phyloP scores from a whole-genome alignment of 2,888 invertebrate genomes.

The Drosophila subquinaria region DNA sequence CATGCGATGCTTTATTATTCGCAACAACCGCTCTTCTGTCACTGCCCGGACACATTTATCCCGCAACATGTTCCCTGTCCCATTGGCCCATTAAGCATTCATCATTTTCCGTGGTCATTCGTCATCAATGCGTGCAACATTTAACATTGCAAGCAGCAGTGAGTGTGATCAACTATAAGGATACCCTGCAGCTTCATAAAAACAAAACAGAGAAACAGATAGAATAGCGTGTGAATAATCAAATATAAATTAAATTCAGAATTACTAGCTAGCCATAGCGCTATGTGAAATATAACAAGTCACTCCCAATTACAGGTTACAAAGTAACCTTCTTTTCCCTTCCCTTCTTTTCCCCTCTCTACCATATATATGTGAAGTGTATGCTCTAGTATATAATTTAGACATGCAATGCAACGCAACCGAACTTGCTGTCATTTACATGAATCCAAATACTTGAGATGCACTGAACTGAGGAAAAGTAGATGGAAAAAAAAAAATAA shows the following conservation, averaged over 20 bases:
- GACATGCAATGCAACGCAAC: conserved; percentile 29
- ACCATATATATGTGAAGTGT: not conserved
- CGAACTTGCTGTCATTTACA: conserved; percentile 44
- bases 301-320: not conserved
- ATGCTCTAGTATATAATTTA: conserved; percentile 17
- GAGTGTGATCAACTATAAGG: not conserved
- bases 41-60: conserved; percentile 57
- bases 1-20: conserved; percentile 24
- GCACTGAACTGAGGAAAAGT: conserved; percentile 41
- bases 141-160: conserved; percentile 42
- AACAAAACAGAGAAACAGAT: not conserved
- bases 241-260: not conserved
- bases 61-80: conserved; percentile 61
- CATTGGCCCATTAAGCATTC: conserved; percentile 77
- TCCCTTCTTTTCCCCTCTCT: not conserved
- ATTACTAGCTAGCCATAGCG: not conserved
- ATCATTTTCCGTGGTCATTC: conserved; percentile 76
- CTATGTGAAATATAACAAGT: not conserved
- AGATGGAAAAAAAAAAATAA: conserved; percentile 5
- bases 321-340: not conserved
- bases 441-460: conserved; percentile 48
- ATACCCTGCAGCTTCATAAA: conserved; percentile 13
- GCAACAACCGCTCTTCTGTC: conserved; percentile 20
- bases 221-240: not conserved
- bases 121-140: conserved; percentile 72